Evolutionary conservation across 2,113 vertebrate genomes (phyloP).

Genomic region (Percina caprodes): DNA sequence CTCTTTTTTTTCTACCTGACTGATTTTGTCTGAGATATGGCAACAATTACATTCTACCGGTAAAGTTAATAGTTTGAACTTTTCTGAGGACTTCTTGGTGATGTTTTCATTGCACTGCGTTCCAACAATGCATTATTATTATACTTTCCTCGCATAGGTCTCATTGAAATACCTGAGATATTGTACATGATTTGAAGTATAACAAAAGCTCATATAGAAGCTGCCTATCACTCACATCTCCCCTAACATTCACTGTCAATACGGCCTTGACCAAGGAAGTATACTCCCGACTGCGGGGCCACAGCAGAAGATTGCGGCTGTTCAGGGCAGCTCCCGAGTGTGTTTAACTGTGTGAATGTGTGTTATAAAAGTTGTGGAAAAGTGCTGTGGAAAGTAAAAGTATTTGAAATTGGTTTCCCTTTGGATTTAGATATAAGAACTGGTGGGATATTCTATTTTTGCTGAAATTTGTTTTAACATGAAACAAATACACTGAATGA

Average conservation of each 20-base stretch:
- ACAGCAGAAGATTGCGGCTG: background rate
- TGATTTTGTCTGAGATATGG: background rate
- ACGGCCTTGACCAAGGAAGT: slow-evolving; percentile 39
- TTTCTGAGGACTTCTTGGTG: background rate
- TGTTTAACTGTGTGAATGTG: slow-evolving; percentile 17
- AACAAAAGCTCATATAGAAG: slow-evolving; percentile 5
- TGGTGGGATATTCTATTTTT: background rate
- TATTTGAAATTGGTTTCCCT: background rate
- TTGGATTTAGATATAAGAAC: background rate
- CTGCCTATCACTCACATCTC: background rate
- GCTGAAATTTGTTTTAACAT: background rate
- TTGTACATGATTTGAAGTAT: background rate
- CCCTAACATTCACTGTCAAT: slow-evolving; percentile 13
- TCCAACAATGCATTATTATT: background rate
- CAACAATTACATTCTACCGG: background rate
- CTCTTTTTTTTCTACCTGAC: background rate
- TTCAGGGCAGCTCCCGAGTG: slow-evolving; percentile 28
- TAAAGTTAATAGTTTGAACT: background rate
- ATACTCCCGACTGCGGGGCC: slow-evolving; percentile 9
- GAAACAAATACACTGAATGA: slow-evolving; percentile 9
- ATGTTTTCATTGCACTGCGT: background rate
- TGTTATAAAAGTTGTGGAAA: background rate
- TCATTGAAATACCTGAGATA: background rate
- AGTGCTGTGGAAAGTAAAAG: background rate
- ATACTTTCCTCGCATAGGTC: background rate